These are phyloP conservation scores for Drosophila elegans DNA, from an alignment of 1,140 invertebrate species.

Conservation along the genomic window DNA sequence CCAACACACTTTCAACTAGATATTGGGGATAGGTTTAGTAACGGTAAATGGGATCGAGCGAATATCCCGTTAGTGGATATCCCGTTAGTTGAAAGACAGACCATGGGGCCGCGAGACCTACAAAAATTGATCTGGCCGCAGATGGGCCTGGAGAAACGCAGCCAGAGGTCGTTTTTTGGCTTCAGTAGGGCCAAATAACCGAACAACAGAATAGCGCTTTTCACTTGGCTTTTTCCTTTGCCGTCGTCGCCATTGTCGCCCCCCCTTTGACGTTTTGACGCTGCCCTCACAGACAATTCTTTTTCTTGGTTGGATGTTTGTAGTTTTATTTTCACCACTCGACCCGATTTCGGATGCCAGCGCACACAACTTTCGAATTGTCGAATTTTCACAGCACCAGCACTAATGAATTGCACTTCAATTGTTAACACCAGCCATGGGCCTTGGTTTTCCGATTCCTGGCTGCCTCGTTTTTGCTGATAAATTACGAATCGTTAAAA, in stretches of 20 bases:
- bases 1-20: constrained; percentile 48
- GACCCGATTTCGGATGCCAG: constrained; percentile 74
- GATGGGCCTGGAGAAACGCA: background rate
- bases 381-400: constrained; percentile 40
- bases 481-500: constrained; percentile 26
- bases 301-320: constrained; percentile 52
- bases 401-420: constrained; percentile 9
- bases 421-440: constrained; percentile 10
- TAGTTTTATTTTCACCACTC: constrained; percentile 77
- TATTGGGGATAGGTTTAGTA: background rate
- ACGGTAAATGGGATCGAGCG: constrained; percentile 5
- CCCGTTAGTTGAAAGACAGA: no score
- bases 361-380: constrained; percentile 61
- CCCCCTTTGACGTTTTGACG: constrained; percentile 22
- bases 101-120: background rate
- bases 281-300: constrained; percentile 31
- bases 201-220: constrained; percentile 4
- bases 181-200: constrained; percentile 6
- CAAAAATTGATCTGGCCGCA: constrained; percentile 1
- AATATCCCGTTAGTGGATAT: background rate
- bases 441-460: constrained; percentile 7
- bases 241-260: constrained; percentile 31
- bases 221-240: constrained; percentile 17
- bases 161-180: constrained; percentile 12
- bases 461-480: background rate